Conservation (phyloP, 2,888 invertebrate genomes). For the Ormia ochracea region DNA sequence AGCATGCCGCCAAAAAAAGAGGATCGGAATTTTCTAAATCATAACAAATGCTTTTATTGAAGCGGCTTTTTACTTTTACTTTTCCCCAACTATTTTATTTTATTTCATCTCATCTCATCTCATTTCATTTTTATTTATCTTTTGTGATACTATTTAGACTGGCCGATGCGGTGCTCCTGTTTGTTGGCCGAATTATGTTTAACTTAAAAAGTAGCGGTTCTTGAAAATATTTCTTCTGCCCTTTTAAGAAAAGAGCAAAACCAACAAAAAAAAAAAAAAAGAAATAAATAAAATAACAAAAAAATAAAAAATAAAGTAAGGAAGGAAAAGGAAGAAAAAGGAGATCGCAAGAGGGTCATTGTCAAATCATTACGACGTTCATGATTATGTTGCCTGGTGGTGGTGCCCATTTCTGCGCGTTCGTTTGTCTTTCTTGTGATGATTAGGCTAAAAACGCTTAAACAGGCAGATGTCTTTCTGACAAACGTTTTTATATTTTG, state of each 20-base stretch:
- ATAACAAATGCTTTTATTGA: conserved; percentile 49
- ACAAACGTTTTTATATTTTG: conserved; percentile 59
- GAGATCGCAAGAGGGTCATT: conserved; percentile 54
- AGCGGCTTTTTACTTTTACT: conserved; percentile 53
- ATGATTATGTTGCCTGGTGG: conserved; percentile 4
- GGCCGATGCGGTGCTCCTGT: conserved; percentile 23
- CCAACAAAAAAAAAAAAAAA: not conserved
- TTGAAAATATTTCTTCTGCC: conserved; percentile 49
- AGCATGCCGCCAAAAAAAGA: conserved; percentile 35
- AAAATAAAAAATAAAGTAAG: not conserved
- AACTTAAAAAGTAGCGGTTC: conserved; percentile 57
- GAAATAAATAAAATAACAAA: conserved; percentile 1
- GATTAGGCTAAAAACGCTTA: conserved; percentile 55
- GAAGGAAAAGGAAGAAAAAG: too few species aligned
- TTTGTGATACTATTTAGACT: not conserved
- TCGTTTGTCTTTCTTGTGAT: conserved; percentile 38
- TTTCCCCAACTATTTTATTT: conserved; percentile 2
- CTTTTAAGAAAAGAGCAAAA: conserved; percentile 1
- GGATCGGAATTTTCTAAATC: conserved; percentile 49
- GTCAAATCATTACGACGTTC: conserved; percentile 56
- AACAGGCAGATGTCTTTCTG: conserved; percentile 54
- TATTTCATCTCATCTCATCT: too few species aligned
- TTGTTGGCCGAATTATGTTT: conserved; percentile 34
- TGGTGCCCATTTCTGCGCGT: not conserved
- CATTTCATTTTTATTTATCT: too few species aligned